phyloP scores from a whole-genome alignment of 2,888 invertebrate genomes.

The Brachycybe producta region DNA sequence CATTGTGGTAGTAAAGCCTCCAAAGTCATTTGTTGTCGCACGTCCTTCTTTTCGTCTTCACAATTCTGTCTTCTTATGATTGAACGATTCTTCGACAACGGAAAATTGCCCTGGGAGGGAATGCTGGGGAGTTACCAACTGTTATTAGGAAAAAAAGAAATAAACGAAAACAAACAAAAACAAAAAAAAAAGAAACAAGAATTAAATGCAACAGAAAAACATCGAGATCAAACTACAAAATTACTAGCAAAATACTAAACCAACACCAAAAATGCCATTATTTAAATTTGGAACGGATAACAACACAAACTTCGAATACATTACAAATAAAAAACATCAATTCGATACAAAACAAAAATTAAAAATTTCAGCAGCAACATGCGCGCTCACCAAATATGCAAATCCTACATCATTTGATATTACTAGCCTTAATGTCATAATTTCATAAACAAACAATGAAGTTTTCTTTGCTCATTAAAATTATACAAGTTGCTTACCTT shows the following conservation, averaged over 20 bases:
- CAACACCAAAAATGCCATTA: too few relatives aligned
- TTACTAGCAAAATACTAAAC: too few relatives aligned
- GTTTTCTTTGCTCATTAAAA: too few relatives aligned
- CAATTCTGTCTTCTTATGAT: neutral
- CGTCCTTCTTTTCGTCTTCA: neutral
- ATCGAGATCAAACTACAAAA: neutral
- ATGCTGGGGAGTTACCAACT: slow-evolving; percentile 17
- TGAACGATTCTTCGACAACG: neutral
- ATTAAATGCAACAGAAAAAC: slow-evolving; percentile 1
- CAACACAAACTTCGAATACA: neutral
- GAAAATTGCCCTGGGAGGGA: slow-evolving; percentile 13
- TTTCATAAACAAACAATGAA: too few relatives aligned
- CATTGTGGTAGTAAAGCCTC: neutral
- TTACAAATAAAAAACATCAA: neutral
- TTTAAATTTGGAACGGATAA: too few relatives aligned
- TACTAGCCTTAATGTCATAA: too few relatives aligned
- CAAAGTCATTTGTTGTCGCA: neutral
- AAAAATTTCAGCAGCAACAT: too few relatives aligned
- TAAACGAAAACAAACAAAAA: slow-evolving; percentile 11
- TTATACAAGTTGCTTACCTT: too few relatives aligned
- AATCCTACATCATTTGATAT: too few relatives aligned
- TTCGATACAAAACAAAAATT: neutral
- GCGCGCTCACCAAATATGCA: too few relatives aligned
- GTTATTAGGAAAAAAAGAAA: slow-evolving; percentile 1
- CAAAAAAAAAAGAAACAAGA: neutral